Evolutionary conservation across 92 coral and sea anemone genomes (phyloP).

Genomic region (Scolanthus callimorphus): DNA sequence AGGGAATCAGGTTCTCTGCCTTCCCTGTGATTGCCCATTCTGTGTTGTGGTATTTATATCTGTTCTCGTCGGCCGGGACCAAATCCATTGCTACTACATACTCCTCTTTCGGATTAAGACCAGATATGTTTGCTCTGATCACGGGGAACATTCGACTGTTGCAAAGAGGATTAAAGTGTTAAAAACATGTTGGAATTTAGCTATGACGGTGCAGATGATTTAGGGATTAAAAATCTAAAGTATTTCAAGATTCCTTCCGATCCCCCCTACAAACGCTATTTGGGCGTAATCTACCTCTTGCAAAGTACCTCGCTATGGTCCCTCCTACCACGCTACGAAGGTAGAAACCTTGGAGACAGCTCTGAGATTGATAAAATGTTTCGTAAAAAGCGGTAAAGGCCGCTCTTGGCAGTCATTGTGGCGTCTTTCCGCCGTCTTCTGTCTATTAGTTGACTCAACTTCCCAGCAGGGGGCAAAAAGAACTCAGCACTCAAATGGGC

Average conservation of each 20-base stretch:
- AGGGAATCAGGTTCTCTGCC: slow-evolving; percentile 92
- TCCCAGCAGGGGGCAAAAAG: no score
- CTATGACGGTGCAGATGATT: slow-evolving; percentile 5
- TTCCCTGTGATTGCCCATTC: slow-evolving; percentile 98
- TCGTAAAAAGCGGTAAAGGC: no score
- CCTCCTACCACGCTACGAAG: no score
- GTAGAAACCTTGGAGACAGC: no score
- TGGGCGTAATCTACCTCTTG: no score
- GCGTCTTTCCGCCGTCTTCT: no score
- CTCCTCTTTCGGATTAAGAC: slow-evolving; percentile 95
- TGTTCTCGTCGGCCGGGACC: slow-evolving; percentile 92
- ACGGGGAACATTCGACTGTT: slow-evolving; percentile 99
- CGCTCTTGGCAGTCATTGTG: no score
- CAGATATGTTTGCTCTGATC: slow-evolving; percentile 76
- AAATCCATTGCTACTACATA: slow-evolving; percentile 85
- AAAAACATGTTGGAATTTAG: neutral
- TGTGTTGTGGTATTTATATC: slow-evolving; percentile 95
- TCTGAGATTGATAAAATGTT: no score
- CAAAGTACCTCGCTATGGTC: no score
- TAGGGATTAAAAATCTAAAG: neutral
- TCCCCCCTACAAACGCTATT: no score
- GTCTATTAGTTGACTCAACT: no score
- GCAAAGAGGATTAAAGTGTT: slow-evolving; percentile 2
- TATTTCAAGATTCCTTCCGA: neutral
- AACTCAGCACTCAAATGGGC: no score